phyloP scores from a whole-genome alignment of 2,888 invertebrate species.

The Limnephilus lunatus region DNA sequence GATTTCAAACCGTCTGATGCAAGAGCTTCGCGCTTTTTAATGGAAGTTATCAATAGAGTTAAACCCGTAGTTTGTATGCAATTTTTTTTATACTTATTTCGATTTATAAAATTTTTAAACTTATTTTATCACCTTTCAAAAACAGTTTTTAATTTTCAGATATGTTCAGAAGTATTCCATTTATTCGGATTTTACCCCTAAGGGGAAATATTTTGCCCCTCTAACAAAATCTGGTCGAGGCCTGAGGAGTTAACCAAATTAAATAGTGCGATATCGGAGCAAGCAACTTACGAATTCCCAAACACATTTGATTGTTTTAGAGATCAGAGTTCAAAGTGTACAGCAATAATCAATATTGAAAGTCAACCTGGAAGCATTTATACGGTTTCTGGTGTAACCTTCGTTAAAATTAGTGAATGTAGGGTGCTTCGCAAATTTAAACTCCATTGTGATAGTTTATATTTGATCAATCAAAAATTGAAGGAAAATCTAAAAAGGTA shows the following conservation, averaged over 20 bases:
- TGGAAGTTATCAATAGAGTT: too few species aligned
- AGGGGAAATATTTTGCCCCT: too few species aligned
- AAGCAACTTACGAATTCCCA: neutral
- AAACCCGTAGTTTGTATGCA: too few species aligned
- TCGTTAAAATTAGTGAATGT: neutral
- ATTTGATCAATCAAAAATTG: neutral
- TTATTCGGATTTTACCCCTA: too few species aligned
- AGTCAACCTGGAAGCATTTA: neutral
- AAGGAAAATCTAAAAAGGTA: neutral
- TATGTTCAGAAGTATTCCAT: too few species aligned
- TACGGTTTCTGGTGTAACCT: neutral
- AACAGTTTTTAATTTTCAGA: too few species aligned
- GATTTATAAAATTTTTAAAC: too few species aligned
- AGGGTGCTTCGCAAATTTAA: neutral
- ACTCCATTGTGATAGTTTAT: neutral
- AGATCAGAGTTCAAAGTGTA: neutral
- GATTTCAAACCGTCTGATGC: neutral
- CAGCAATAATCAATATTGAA: neutral
- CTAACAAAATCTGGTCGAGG: too few species aligned
- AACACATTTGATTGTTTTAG: neutral
- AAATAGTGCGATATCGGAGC: neutral
- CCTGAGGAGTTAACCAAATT: too few species aligned
- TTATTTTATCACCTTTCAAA: too few species aligned
- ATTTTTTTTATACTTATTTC: too few species aligned
- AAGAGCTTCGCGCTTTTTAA: neutral